Evolutionary conservation across 2,113 vertebrate genomes (phyloP).

Genomic region (Fregata magnificens): DNA sequence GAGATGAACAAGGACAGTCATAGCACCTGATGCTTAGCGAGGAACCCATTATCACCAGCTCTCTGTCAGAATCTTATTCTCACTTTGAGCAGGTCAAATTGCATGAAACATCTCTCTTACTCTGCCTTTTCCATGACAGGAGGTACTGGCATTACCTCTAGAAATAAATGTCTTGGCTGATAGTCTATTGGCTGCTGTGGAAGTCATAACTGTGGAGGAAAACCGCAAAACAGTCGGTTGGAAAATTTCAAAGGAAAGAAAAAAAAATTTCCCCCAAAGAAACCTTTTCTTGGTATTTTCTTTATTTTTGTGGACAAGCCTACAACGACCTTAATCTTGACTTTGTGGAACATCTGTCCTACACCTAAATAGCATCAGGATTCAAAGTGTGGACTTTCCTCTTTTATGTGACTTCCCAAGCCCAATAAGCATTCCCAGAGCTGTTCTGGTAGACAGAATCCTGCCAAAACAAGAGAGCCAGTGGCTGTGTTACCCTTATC

Average conservation of each 20-base stretch:
- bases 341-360: not conserved
- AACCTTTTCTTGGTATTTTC: not conserved
- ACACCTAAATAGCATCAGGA: not conserved
- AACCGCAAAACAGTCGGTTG: not conserved
- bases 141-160: not conserved
- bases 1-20: not conserved
- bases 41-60: not conserved
- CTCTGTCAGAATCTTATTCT: not conserved
- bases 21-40: not conserved
- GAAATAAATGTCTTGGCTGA: not conserved
- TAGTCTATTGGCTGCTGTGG: not conserved
- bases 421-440: not conserved
- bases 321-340: not conserved
- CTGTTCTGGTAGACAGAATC: not conserved
- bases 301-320: not conserved
- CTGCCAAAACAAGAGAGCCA: not conserved
- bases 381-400: not conserved
- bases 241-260: not conserved
- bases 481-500: not conserved
- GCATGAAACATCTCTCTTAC: not conserved
- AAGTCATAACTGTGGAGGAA: not conserved
- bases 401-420: not conserved
- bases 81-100: not conserved
- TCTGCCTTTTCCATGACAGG: not conserved
- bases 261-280: rapidly evolving